A percentile compares a stretch with the other conserved stretches of the same genome.
phyloP scores from a whole-genome alignment of 92 coral and sea anemone species.

The Pocillopora grandis region DNA sequence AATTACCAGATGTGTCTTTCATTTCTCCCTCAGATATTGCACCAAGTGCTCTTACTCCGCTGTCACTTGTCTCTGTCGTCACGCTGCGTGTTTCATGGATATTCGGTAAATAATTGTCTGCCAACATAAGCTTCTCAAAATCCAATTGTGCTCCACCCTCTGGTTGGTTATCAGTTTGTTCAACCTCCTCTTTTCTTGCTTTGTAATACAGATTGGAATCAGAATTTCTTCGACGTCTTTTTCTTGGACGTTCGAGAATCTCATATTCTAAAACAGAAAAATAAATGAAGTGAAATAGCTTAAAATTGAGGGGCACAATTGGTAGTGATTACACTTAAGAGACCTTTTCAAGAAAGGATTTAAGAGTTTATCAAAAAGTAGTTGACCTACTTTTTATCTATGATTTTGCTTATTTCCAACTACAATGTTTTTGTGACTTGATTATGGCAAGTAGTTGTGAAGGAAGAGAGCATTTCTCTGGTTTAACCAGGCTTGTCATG shows the following conservation, averaged over 20 bases:
- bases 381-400: too few relatives aligned
- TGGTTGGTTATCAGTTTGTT: background rate
- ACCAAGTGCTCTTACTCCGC: background rate
- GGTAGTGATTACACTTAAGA: too few relatives aligned
- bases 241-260: background rate
- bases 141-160: background rate
- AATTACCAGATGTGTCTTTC: constrained; percentile 2
- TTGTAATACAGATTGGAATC: background rate
- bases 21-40: background rate
- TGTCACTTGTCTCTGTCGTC: constrained; percentile 1
- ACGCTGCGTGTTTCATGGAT: constrained; percentile 2
- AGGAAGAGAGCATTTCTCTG: too few relatives aligned
- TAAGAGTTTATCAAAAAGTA: too few relatives aligned
- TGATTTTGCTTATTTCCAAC: too few relatives aligned
- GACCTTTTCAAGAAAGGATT: too few relatives aligned
- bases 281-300: background rate
- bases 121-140: background rate
- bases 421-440: too few relatives aligned
- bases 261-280: background rate
- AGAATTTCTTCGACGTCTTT: constrained; percentile 1
- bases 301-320: background rate
- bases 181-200: background rate
- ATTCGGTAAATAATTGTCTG: background rate
- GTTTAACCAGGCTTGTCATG: too few relatives aligned
- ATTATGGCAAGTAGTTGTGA: too few relatives aligned